Evolutionary conservation across 2,888 invertebrate species (phyloP).

Genomic region (Iselma pallidipennis): DNA sequence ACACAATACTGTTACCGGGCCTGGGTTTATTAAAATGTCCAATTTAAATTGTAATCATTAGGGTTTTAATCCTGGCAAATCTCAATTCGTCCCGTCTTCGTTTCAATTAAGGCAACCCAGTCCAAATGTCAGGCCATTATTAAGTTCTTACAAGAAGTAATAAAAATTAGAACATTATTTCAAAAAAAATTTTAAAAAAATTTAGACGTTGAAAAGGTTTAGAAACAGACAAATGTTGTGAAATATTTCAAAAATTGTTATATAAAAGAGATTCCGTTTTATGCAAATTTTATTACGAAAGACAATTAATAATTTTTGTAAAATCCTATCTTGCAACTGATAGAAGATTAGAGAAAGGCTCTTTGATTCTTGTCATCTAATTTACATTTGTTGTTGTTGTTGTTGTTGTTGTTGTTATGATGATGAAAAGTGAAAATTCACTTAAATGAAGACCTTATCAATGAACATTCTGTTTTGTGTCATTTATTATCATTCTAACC

Average conservation of each 20-base stretch:
- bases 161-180: too few relatives aligned
- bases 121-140: too few relatives aligned
- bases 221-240: too few relatives aligned
- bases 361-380: background rate
- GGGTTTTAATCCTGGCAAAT: conserved; percentile 12
- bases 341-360: background rate
- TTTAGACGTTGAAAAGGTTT: too few relatives aligned
- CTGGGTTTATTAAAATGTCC: conserved; percentile 21
- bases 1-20: conserved; percentile 9
- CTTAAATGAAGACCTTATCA: background rate
- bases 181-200: too few relatives aligned
- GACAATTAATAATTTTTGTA: background rate
- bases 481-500: conserved; percentile 1
- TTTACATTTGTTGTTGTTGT: background rate
- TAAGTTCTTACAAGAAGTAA: too few relatives aligned
- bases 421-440: background rate
- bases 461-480: background rate
- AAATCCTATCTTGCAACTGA: too few relatives aligned
- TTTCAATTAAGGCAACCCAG: background rate
- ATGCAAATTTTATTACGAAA: background rate
- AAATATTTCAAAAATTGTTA: background rate
- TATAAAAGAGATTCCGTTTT: background rate
- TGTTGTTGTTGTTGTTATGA: too few relatives aligned
- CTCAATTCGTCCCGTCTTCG: background rate
- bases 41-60: conserved; percentile 23